phyloP scores from a whole-genome alignment of 2,888 invertebrate genomes.

The Agriotes lineatus region DNA sequence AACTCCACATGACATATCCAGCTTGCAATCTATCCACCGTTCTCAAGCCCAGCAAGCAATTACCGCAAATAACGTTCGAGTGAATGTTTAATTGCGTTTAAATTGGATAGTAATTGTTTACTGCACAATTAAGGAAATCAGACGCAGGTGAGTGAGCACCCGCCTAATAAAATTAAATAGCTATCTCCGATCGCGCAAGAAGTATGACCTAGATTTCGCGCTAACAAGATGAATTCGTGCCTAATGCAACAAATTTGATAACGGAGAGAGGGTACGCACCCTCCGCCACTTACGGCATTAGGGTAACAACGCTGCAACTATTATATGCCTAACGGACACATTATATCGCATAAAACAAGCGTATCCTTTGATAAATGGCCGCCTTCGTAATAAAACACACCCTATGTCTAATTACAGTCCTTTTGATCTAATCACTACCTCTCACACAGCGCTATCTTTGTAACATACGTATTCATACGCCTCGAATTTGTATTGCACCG shows the following conservation, averaged over 20 bases:
- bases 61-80: too few species aligned
- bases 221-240: neutral
- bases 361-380: constrained; percentile 29
- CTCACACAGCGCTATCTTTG: constrained; percentile 34
- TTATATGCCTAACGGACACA: constrained; percentile 18
- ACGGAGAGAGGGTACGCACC: neutral
- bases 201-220: neutral
- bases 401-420: constrained; percentile 45
- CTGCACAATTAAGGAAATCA: too few species aligned
- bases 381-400: constrained; percentile 47
- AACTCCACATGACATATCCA: too few species aligned
- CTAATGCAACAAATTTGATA: constrained; percentile 4
- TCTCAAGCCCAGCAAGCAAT: too few species aligned
- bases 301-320: constrained; percentile 16
- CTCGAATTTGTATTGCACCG: constrained; percentile 3
- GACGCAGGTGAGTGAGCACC: too few species aligned
- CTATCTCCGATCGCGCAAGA: neutral
- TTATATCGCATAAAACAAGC: constrained; percentile 28
- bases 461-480: constrained; percentile 20
- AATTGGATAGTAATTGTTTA: too few species aligned
- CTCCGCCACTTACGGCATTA: neutral
- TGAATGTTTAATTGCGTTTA: too few species aligned
- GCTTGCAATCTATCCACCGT: too few species aligned
- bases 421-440: constrained; percentile 44
- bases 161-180: neutral